Evolutionary conservation across 2,113 vertebrate genomes (phyloP).

Genomic region (Platycercus adscitus): DNA sequence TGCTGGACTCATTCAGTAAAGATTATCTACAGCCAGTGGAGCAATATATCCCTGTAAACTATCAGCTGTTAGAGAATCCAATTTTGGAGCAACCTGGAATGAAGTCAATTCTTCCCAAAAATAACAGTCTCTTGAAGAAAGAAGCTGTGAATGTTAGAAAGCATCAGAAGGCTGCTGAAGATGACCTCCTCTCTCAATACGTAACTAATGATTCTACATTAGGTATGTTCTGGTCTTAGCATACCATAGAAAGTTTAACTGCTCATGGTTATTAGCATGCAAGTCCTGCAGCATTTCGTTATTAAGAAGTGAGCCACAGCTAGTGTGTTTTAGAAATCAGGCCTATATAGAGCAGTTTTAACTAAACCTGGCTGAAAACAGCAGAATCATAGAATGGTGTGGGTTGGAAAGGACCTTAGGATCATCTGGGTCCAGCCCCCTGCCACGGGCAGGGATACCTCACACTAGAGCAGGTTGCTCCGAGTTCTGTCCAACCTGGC

Average conservation of each 20-base stretch:
- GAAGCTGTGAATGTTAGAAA: constrained; percentile 13
- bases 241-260: not conserved
- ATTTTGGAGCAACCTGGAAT: constrained; percentile 69
- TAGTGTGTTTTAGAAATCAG: not conserved
- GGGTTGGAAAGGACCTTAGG: not conserved
- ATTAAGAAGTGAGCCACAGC: not conserved
- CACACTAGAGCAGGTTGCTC: not conserved
- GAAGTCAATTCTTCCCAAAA: constrained; percentile 46
- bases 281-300: not conserved
- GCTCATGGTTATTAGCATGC: not conserved
- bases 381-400: not conserved
- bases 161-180: constrained; percentile 80
- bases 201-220: constrained; percentile 77
- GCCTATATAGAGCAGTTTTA: not conserved
- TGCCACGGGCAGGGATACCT: not conserved
- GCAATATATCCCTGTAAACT: constrained; percentile 82
- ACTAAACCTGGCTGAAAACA: not conserved
- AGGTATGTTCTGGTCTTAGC: constrained; percentile 71
- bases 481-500: not conserved
- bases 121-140: constrained; percentile 53
- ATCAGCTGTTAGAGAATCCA: constrained; percentile 76
- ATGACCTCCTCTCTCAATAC: constrained; percentile 90
- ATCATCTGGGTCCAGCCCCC: not conserved
- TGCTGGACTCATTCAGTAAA: constrained; percentile 88
- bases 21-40: constrained; percentile 84